Evolutionary conservation across 2,797 vertebrate species (phyloP), one percentile per base, ranked within the genome.

Genomic region (Pogonophryne albipinna): DNA sequence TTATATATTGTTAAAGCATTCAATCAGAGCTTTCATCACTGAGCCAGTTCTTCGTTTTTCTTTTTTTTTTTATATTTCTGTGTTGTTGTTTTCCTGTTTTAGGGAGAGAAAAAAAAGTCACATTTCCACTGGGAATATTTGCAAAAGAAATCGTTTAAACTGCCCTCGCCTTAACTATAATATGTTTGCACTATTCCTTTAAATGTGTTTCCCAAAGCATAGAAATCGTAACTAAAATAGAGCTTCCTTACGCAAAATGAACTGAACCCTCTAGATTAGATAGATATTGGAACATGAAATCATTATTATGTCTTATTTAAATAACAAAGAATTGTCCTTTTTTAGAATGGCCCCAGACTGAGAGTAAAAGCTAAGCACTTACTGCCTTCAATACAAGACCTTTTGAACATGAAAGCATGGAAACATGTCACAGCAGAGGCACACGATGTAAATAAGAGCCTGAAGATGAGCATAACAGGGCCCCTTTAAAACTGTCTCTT

Each of bases 21-120:
- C 49, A 44, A 34, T 23, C 63, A 6, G 53, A 61, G 66, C 68
- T 83, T 70, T 82, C 60, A 64, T 89, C 84, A 76, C 86, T 94
- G 93, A 94, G 93, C 92, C 92, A 88, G 63, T 81, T 50, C 23
- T 45, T 47, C 78, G 66, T 42, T 51, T 62, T 45, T 58, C 58
- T 85, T 65, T n/a, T 14, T 85, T 63, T 14, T 38, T 7, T 38
- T 9, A 34, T 63, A 12, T 66, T 71, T 76, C 65, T 71, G 20
- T 81, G 42, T 68, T 71, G 38, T 53, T 63, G 42, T 78, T 81
- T 77, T 85, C 47, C 70, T 80, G 50, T 83, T 78, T 16, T 46
- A 45, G 19, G 59, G 50, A 62, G 34, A 64, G 23, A 55, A 13
- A 67, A 12, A 11, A 64, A 38, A 38, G 34, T 38, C 34, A 27